Percentiles rank a stretch among this genome's conserved stretches.
phyloP scores from a whole-genome alignment of 2,797 vertebrate genomes.

The Luscinia luscinia region DNA sequence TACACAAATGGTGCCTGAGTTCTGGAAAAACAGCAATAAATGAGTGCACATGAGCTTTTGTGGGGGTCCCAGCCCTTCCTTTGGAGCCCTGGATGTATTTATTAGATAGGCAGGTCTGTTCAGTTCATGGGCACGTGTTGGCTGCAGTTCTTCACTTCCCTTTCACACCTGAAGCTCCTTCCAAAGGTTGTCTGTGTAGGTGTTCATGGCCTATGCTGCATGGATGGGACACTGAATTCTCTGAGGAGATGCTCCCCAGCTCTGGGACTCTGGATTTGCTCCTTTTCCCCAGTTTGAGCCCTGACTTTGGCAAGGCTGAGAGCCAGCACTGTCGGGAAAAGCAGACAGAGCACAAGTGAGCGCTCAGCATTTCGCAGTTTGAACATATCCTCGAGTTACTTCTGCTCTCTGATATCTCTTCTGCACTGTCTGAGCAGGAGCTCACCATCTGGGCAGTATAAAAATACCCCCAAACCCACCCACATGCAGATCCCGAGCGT shows the following conservation, averaged over 20 bases:
- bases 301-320: background rate
- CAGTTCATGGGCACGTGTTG: background rate
- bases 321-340: background rate
- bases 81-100: background rate
- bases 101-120: background rate
- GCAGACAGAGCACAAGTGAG: background rate
- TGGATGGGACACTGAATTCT: background rate
- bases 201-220: background rate
- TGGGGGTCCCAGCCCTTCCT: background rate
- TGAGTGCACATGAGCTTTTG: fast-evolving
- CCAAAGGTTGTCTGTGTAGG: background rate
- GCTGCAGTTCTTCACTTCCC: background rate
- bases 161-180: background rate
- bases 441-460: background rate
- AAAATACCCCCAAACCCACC: background rate
- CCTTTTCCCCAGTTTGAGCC: background rate
- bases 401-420: background rate
- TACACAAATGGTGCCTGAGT: background rate
- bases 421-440: background rate
- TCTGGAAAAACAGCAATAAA: background rate
- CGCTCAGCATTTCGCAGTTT: background rate
- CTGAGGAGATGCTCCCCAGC: background rate
- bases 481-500: fast-evolving
- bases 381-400: background rate
- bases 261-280: background rate